These are phyloP conservation scores for Craterocephalus amniculus DNA, from an alignment of 2,797 vertebrate genomes.

Conservation along the genomic window DNA sequence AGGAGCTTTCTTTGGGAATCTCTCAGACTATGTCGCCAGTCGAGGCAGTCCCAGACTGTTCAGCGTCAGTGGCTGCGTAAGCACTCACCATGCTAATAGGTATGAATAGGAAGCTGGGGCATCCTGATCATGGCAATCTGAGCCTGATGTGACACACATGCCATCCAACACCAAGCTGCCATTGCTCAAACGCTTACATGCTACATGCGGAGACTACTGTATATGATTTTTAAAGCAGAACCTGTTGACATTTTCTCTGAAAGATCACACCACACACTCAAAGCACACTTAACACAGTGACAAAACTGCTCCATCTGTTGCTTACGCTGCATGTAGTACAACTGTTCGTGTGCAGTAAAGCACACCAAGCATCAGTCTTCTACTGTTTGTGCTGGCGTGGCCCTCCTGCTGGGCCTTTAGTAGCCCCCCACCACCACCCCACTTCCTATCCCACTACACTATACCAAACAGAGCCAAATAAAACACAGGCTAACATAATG, in stretches of 20 bases:
- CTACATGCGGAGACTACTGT: slow-evolving; percentile 35
- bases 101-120: slow-evolving; percentile 46
- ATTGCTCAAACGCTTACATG: slow-evolving; percentile 43
- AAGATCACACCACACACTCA: slow-evolving; percentile 49
- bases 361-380: slow-evolving; percentile 56
- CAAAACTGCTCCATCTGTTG: slow-evolving; percentile 46
- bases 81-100: slow-evolving; percentile 40
- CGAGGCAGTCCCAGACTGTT: slow-evolving; percentile 66
- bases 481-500: slow-evolving; percentile 79
- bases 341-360: slow-evolving; percentile 47
- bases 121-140: slow-evolving; percentile 61
- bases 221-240: slow-evolving; percentile 54
- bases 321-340: slow-evolving; percentile 36
- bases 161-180: slow-evolving; percentile 57
- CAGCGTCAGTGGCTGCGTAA: slow-evolving; percentile 53
- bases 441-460: slow-evolving; percentile 74
- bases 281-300: slow-evolving; percentile 53
- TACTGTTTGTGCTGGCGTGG: slow-evolving; percentile 75
- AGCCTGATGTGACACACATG: slow-evolving; percentile 50
- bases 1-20: slow-evolving; percentile 69
- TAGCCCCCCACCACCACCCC: slow-evolving; percentile 21
- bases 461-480: slow-evolving; percentile 78
- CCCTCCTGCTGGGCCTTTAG: slow-evolving; percentile 68
- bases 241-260: slow-evolving; percentile 62
- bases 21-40: slow-evolving; percentile 67